Evolutionary conservation across 2,888 invertebrate species (phyloP).

Genomic region (Punctoribates punctum): DNA sequence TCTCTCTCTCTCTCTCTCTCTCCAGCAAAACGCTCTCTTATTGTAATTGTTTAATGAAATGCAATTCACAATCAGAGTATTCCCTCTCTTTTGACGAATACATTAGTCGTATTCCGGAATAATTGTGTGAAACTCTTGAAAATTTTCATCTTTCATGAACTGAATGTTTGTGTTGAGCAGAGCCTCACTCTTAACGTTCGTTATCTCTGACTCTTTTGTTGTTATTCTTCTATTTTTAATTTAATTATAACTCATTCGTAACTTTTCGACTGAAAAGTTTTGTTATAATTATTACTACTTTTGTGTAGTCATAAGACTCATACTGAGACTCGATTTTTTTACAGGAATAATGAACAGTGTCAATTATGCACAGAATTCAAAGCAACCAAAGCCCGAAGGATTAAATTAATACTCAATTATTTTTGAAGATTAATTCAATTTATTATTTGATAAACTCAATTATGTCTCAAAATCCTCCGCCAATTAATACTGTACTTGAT

Average conservation of each 20-base stretch:
- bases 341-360: too few relatives aligned
- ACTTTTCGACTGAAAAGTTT: not conserved
- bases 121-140: not conserved
- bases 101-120: constrained; percentile 1
- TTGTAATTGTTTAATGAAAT: constrained; percentile 6
- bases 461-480: too few relatives aligned
- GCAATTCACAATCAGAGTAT: constrained; percentile 1
- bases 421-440: too few relatives aligned
- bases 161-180: too few relatives aligned
- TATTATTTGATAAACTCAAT: too few relatives aligned
- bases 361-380: too few relatives aligned
- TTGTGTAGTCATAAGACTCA: too few relatives aligned
- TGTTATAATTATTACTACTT: not conserved
- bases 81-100: not conserved
- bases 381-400: too few relatives aligned
- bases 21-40: not conserved
- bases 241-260: constrained; percentile 10
- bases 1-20: not conserved
- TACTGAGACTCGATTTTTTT: too few relatives aligned
- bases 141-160: too few relatives aligned
- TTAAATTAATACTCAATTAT: too few relatives aligned
- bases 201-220: not conserved
- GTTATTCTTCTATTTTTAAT: not conserved
- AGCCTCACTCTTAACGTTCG: not conserved
- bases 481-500: too few relatives aligned